A percentile compares a stretch with the other conserved stretches of the same genome.
Conservation (phyloP, 2,888 invertebrate genomes). For the Cabera pusaria region DNA sequence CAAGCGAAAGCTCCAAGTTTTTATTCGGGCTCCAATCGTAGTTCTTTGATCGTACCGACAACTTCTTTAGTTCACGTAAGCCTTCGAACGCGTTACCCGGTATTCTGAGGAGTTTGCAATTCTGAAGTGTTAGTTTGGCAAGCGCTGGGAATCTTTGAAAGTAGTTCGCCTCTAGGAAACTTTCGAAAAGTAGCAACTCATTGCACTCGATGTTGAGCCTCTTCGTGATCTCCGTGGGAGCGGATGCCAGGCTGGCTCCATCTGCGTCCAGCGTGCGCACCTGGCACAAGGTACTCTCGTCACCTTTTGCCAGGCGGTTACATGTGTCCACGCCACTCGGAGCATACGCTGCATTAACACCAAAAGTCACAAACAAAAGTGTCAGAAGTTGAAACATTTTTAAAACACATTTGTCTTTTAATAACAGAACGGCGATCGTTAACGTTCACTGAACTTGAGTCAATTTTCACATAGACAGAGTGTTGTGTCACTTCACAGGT, state of each 20-base stretch:
- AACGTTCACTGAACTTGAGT: constrained; percentile 52
- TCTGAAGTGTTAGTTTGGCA: constrained; percentile 88
- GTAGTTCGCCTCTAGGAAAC: constrained; percentile 88
- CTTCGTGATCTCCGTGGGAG: constrained; percentile 87
- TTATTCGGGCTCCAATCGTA: constrained; percentile 90
- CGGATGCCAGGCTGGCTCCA: constrained; percentile 85
- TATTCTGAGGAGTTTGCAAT: constrained; percentile 91
- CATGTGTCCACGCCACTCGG: constrained; percentile 71
- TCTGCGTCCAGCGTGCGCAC: constrained; percentile 88
- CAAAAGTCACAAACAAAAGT: constrained; percentile 78
- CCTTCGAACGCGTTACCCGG: constrained; percentile 92
- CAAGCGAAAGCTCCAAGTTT: constrained; percentile 88
- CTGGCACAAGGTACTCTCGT: constrained; percentile 85
- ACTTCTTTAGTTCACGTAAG: constrained; percentile 89
- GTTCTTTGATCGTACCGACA: constrained; percentile 91
- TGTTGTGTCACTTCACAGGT: constrained; percentile 61
- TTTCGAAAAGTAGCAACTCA: constrained; percentile 90
- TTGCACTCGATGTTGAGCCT: constrained; percentile 90
- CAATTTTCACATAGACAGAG: constrained; percentile 45
- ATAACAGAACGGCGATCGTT: constrained; percentile 42
- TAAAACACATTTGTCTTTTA: constrained; percentile 71
- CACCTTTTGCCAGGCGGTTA: constrained; percentile 65
- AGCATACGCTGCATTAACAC: constrained; percentile 73
- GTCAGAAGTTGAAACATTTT: constrained; percentile 80
- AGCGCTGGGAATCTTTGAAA: constrained; percentile 90